A percentile compares a stretch with the other conserved stretches of the same genome.
phyloP scores from a whole-genome alignment of 2,888 invertebrate genomes.

The Drosophila acutilabella region DNA sequence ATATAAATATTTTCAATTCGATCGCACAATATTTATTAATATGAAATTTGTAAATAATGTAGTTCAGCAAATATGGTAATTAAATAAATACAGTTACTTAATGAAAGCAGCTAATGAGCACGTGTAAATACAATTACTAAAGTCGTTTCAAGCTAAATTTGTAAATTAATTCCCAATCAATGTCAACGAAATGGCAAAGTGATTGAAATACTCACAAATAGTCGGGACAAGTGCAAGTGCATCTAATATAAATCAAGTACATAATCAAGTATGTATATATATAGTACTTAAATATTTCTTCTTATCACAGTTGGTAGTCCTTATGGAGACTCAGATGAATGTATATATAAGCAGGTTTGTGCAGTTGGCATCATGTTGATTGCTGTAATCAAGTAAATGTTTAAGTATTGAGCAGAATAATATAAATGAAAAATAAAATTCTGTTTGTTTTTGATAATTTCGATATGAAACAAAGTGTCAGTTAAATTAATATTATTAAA shows the following conservation, averaged over 20 bases:
- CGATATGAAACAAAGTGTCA: constrained; percentile 56
- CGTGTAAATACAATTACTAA: constrained; percentile 70
- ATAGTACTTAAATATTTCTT: constrained; percentile 16
- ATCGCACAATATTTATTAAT: constrained; percentile 25
- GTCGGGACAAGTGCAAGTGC: constrained; percentile 17
- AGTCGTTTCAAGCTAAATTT: constrained; percentile 54
- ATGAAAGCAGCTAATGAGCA: constrained; percentile 57
- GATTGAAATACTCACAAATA: constrained; percentile 21
- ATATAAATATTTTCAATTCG: constrained; percentile 2
- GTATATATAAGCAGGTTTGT: constrained; percentile 34
- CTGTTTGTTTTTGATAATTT: constrained; percentile 67
- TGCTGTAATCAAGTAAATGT: constrained; percentile 58
- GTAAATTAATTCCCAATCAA: constrained; percentile 71
- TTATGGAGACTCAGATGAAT: constrained; percentile 5
- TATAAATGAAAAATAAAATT: constrained; percentile 13
- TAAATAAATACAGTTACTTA: constrained; percentile 42
- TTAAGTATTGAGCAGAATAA: constrained; percentile 61
- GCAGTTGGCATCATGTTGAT: constrained; percentile 44
- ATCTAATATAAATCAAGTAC: constrained; percentile 32
- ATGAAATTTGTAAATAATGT: constrained; percentile 56
- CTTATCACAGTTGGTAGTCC: constrained; percentile 46
- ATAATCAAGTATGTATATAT: constrained; percentile 24
- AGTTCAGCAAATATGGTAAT: constrained; percentile 25
- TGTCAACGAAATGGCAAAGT: constrained; percentile 43
- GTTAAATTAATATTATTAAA: constrained; percentile 70